Evolutionary conservation across 2,113 vertebrate species (phyloP).

Genomic region (Psilopsiagon aymara): DNA sequence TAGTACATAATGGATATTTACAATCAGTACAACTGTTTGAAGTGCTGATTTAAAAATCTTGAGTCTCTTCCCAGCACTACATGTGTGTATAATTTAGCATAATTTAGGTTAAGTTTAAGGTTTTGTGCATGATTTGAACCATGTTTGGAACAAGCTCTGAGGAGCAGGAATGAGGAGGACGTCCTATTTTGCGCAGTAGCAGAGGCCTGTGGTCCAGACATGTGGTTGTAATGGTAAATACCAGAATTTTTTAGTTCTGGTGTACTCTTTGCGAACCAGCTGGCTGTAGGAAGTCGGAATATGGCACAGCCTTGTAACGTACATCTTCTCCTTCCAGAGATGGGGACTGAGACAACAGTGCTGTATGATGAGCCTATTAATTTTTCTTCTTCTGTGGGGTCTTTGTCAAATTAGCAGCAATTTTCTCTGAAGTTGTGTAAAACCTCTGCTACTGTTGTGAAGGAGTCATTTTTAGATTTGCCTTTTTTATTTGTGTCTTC

Average conservation of each 20-base stretch:
- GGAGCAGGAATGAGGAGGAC: neutral
- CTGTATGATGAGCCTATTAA: neutral
- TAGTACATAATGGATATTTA: neutral
- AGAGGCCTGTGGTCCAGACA: neutral
- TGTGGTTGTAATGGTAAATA: neutral
- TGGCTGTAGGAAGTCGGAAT: neutral
- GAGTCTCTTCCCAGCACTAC: accelerated
- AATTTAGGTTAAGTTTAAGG: neutral
- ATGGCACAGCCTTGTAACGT: neutral
- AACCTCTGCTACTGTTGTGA: neutral
- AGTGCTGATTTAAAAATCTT: neutral
- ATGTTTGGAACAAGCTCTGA: neutral
- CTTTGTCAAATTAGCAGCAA: neutral
- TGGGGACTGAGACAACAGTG: neutral
- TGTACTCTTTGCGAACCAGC: neutral
- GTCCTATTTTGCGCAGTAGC: neutral
- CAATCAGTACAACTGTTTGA: neutral
- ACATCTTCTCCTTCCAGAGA: neutral
- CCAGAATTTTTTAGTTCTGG: neutral
- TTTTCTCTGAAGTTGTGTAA: neutral
- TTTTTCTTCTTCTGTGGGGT: neutral
- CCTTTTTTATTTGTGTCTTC: neutral
- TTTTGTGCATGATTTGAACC: neutral
- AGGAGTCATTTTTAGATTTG: neutral
- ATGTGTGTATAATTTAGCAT: neutral